Percentiles rank a stretch among this genome's conserved stretches.
phyloP scores from a whole-genome alignment of 2,888 invertebrate genomes.

The Aspidiotus rigidus region DNA sequence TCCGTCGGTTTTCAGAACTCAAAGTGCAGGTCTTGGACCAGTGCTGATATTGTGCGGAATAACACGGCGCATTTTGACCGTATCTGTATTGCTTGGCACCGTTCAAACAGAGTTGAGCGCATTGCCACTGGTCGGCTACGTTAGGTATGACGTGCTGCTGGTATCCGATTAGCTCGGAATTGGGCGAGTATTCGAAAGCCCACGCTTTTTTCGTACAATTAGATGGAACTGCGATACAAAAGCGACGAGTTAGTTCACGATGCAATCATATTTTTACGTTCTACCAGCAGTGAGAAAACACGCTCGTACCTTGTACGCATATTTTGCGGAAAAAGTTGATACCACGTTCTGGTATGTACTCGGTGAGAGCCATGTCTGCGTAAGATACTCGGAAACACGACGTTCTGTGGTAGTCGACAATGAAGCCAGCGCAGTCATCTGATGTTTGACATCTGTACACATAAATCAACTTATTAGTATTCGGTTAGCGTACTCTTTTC shows the following conservation, averaged over 20 bases:
- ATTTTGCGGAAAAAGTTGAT: constrained; percentile 56
- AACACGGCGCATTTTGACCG: constrained; percentile 42
- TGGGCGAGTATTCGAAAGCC: constrained; percentile 66
- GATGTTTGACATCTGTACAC: constrained; percentile 45
- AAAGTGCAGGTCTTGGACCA: constrained; percentile 52
- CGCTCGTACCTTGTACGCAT: constrained; percentile 50
- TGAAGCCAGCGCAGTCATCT: constrained; percentile 47
- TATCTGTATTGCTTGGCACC: constrained; percentile 32
- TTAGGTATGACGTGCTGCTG: constrained; percentile 53
- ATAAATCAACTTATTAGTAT: too few species aligned
- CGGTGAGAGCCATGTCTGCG: constrained; percentile 35
- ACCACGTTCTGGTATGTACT: constrained; percentile 36
- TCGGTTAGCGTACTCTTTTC: too few species aligned
- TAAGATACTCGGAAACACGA: constrained; percentile 47
- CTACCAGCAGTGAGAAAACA: background rate
- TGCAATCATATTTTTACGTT: too few species aligned
- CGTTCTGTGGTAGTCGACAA: constrained; percentile 47
- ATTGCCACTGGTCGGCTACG: constrained; percentile 53
- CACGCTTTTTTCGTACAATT: constrained; percentile 57
- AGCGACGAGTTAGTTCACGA: too few species aligned
- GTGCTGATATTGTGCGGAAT: constrained; percentile 49
- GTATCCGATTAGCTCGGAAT: constrained; percentile 62
- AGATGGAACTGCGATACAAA: constrained; percentile 45
- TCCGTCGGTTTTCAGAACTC: constrained; percentile 62
- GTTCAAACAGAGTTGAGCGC: constrained; percentile 51